Base-by-base conservation (phyloP, 2,113 vertebrate genomes). In the Pterocles orientalis region DNA sequence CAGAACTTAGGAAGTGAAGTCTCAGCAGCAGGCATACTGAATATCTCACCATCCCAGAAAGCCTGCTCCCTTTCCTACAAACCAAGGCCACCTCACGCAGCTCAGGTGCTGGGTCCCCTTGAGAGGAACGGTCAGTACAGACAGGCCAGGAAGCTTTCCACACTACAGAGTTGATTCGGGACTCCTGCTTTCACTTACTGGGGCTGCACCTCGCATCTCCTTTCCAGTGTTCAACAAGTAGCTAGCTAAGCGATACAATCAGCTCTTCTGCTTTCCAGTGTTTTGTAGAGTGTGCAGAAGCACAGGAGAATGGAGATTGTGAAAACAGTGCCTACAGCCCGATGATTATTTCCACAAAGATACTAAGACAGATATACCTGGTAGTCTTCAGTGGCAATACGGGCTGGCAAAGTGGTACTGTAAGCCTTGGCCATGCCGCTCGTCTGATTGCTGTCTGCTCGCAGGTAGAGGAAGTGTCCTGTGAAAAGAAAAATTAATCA, bases 391-490 rank as follows among this genome's bases (percentile, higher is more conserved):
- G 94, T 95, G 18, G 98, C 95, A 70, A 98, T 85, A 10, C 95
- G 97, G 34, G 92, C 90, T 80, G 98, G 98, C 82, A 99, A 97
- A 54, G 73, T 93, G 28, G 92, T 75, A 69, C 99, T 99, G 80
- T 97, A 95, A 89, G 98, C 88, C 50, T 89, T 97, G 1, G 98
- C 98, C 65, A 96, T 57, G 12, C 86, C 96, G 2, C 70, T 88
- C 4, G 95, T 95, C 60, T 93, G 91, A 61, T 76, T 96, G 75
- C 96, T 97, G 68, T 97, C 94, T 48, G 98, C 97, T 92, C 95
- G 96, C 71, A 99, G 91, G 89, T 98, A 98, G 65, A 99, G 97
- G 82, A 99, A 99, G 92, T 98, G 97, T 47, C 98, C 99, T 99
- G 87, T 33, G 65, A 88, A 70, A 61, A 90, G 23, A 94, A 29